A percentile compares a stretch with the other conserved stretches of the same genome.
Evolutionary conservation across 2,797 vertebrate genomes (phyloP).

Genomic region (Trematomus bernacchii): DNA sequence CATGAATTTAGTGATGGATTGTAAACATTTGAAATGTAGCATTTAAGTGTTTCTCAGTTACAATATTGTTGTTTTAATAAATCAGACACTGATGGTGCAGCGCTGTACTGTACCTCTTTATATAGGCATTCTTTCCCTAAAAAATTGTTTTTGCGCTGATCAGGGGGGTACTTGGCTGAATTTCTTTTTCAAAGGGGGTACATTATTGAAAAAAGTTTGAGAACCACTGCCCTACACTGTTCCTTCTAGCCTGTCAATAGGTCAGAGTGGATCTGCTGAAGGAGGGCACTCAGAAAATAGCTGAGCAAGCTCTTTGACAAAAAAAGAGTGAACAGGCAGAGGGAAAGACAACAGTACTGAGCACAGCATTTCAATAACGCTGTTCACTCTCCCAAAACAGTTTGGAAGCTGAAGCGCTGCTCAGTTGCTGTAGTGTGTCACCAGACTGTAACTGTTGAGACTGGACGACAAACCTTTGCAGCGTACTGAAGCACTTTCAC

Average conservation of each 20-base stretch:
- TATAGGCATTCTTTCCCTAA: no score
- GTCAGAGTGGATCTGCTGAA: conserved; percentile 66
- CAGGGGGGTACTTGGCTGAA: no score
- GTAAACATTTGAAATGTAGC: no score
- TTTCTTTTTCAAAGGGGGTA: no score
- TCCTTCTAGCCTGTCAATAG: conserved; percentile 66
- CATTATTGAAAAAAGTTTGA: no score
- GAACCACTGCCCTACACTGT: conserved; percentile 24
- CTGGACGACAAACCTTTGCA: not conserved
- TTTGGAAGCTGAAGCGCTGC: not conserved
- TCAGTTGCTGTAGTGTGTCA: not conserved
- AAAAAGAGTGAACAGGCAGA: not conserved
- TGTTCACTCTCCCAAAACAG: not conserved
- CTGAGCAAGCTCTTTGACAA: conserved; percentile 36
- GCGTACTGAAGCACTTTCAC: not conserved
- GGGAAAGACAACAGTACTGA: conserved; percentile 9
- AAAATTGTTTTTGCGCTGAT: no score
- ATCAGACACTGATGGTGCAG: no score
- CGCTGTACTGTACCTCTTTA: no score
- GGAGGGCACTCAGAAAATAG: conserved; percentile 60
- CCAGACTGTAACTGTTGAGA: not conserved
- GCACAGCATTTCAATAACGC: not conserved
- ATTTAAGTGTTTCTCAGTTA: no score
- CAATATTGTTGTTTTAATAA: no score
- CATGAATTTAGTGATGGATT: no score